phyloP scores from a whole-genome alignment of 2,113 vertebrate species.

The Prunella fulvescens region DNA sequence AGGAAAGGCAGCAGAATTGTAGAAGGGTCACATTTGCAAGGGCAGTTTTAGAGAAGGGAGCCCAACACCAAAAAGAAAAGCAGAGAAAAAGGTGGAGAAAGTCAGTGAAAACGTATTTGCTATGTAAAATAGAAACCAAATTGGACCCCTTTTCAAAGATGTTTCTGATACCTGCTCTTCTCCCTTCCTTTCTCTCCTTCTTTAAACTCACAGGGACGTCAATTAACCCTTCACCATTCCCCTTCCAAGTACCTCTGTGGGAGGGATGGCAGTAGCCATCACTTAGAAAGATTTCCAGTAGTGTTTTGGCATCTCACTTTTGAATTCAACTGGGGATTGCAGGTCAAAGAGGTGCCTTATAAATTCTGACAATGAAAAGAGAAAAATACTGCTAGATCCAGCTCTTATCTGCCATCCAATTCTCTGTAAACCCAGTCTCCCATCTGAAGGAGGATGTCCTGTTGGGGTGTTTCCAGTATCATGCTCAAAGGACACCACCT shows the following conservation, averaged over 20 bases:
- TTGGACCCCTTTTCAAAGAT: not conserved
- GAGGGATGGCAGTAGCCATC: not conserved
- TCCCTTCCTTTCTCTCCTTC: not conserved
- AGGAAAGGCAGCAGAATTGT: not conserved
- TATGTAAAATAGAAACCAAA: not conserved
- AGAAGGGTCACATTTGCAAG: constrained; percentile 12
- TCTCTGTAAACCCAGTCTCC: not conserved
- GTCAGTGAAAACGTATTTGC: not conserved
- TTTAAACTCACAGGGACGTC: not conserved
- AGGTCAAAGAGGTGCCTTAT: not conserved
- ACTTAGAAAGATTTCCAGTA: not conserved
- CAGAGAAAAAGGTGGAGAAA: not conserved
- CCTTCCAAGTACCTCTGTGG: not conserved
- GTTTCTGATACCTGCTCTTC: not conserved
- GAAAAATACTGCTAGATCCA: not conserved
- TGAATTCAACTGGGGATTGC: not conserved
- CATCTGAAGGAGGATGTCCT: not conserved
- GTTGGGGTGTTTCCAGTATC: not conserved
- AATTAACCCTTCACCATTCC: not conserved
- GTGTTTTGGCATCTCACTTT: not conserved
- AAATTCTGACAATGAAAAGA: not conserved
- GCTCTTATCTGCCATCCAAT: not conserved
- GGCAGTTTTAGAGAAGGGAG: not conserved
- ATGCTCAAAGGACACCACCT: not conserved
- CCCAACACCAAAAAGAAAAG: not conserved